Evolutionary conservation across 2,888 invertebrate species (phyloP).

Genomic region (Tinea semifulvella): DNA sequence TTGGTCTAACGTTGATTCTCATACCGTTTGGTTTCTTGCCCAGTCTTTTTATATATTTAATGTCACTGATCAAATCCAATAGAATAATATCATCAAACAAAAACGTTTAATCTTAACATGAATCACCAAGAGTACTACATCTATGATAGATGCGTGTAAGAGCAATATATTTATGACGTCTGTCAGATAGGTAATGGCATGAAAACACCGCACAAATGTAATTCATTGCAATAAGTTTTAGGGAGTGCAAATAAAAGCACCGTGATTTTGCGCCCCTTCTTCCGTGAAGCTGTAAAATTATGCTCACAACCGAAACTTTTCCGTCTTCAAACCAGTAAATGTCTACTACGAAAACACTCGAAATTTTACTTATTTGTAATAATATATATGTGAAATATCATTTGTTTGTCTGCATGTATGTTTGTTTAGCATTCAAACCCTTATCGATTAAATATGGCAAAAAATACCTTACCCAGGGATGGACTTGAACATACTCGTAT

Average conservation of each 20-base stretch:
- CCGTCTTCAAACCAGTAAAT: not conserved
- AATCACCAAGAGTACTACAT: not conserved
- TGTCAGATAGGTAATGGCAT: constrained; percentile 61
- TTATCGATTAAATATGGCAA: not conserved
- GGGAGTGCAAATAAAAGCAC: constrained; percentile 40
- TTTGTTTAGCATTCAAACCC: not conserved
- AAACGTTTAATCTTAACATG: not conserved
- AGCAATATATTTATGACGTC: constrained; percentile 59
- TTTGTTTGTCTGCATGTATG: too few relatives aligned
- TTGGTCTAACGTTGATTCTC: too few relatives aligned
- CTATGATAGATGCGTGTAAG: constrained; percentile 42
- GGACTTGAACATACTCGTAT: too few relatives aligned
- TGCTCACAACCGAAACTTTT: constrained; percentile 10
- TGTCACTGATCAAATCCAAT: too few relatives aligned
- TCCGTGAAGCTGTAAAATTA: constrained; percentile 12
- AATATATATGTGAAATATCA: too few relatives aligned
- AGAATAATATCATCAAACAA: not conserved
- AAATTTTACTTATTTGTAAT: not conserved
- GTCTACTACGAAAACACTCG: not conserved
- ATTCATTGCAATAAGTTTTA: constrained; percentile 37
- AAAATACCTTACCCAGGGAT: too few relatives aligned
- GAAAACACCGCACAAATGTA: constrained; percentile 55
- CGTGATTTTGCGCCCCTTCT: constrained; percentile 15
- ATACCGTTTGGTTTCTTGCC: too few relatives aligned
- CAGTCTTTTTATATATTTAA: too few relatives aligned